These are phyloP conservation scores for Rhagologus leucostigma DNA, from an alignment of 2,113 vertebrate species.

Conservation along the genomic window DNA sequence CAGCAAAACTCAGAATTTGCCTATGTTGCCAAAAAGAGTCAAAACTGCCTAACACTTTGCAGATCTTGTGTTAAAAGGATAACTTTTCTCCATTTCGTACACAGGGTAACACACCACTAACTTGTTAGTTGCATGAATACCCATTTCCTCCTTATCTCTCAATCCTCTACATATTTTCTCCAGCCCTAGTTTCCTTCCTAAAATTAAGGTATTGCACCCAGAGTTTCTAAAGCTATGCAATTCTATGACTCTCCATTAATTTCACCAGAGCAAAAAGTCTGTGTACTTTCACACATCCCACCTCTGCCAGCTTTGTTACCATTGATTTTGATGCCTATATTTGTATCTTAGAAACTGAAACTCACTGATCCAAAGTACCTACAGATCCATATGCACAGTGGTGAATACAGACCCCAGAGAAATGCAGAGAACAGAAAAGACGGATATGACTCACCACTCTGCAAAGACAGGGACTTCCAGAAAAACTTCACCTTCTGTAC, in stretches of 20 bases:
- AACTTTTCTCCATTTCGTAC: not conserved
- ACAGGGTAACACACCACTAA: not conserved
- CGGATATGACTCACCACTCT: not conserved
- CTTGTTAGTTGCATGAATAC: rapidly evolving
- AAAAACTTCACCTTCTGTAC: not conserved
- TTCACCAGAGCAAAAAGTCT: not conserved
- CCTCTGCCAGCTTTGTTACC: not conserved
- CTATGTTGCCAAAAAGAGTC: not conserved
- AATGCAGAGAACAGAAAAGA: not conserved
- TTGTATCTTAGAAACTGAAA: not conserved
- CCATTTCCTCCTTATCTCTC: not conserved
- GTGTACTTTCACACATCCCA: not conserved
- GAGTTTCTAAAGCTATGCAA: not conserved
- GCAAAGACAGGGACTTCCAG: not conserved
- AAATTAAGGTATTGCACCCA: not conserved
- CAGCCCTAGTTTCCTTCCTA: not conserved
- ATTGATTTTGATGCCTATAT: not conserved
- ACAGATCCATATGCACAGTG: not conserved
- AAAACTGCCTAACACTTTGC: not conserved
- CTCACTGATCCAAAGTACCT: not conserved
- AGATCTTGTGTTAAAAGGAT: not conserved
- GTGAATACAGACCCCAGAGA: not conserved
- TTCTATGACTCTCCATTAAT: not conserved
- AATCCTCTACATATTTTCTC: not conserved
- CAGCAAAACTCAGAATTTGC: not conserved